Conservation (phyloP, 2,113 vertebrate species). For the Coptodon bakossiorum region DNA sequence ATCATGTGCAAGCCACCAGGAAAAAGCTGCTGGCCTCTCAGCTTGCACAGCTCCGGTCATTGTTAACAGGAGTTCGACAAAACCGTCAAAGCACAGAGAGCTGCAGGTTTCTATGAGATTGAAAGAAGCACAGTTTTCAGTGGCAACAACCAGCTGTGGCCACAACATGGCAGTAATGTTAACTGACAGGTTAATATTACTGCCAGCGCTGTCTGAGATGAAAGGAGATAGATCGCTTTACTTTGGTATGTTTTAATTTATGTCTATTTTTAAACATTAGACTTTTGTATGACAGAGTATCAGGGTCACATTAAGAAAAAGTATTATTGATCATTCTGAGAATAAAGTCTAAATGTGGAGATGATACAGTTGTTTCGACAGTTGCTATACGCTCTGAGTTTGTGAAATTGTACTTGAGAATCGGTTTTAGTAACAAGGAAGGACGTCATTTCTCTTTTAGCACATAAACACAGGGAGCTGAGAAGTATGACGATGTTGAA, state of each 20-base stretch:
- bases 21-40: neutral
- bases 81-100: neutral
- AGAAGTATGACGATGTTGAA: neutral
- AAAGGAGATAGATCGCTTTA: neutral
- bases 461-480: neutral
- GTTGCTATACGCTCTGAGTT: neutral
- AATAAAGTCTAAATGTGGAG: neutral
- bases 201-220: neutral
- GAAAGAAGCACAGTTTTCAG: neutral
- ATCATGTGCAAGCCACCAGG: neutral
- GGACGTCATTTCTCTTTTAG: neutral
- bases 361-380: neutral
- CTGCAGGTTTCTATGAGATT: neutral
- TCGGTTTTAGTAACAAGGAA: neutral
- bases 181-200: neutral
- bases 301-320: neutral
- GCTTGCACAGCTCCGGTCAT: neutral
- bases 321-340: rapidly evolving
- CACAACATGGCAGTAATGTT: neutral
- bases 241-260: neutral
- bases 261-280: neutral
- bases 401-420: neutral
- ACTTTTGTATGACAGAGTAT: neutral
- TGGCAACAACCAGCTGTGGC: neutral
- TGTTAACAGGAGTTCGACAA: neutral